Evolutionary conservation across 2,888 invertebrate species (phyloP).

Genomic region (Chymomyza fuscimana): DNA sequence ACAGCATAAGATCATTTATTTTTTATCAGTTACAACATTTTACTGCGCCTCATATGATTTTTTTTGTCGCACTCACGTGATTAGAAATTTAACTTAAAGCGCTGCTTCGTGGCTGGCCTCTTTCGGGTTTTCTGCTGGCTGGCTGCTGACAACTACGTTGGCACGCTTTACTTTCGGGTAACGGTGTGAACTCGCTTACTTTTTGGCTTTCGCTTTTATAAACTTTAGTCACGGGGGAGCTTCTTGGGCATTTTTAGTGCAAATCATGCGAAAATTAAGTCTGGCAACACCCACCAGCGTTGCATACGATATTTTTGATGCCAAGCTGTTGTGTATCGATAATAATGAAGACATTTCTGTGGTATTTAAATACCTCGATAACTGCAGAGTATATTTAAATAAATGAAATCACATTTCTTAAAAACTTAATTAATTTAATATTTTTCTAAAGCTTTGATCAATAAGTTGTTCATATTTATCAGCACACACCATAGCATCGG

Average conservation of each 20-base stretch:
- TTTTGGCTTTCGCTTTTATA: conserved; percentile 60
- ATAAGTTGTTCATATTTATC: conserved; percentile 91
- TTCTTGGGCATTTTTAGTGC: neutral
- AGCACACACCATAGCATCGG: conserved; percentile 97
- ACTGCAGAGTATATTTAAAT: neutral
- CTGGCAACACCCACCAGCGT: neutral
- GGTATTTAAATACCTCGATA: neutral
- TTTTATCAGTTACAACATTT: conserved; percentile 1
- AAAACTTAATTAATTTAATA: conserved; percentile 78
- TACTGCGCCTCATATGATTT: conserved; percentile 66
- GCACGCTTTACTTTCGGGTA: conserved; percentile 57
- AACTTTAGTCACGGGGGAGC: conserved; percentile 69
- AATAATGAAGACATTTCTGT: neutral
- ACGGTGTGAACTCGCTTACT: conserved; percentile 61
- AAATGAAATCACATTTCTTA: neutral
- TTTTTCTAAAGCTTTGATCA: conserved; percentile 90
- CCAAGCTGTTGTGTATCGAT: neutral
- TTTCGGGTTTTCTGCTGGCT: conserved; percentile 76
- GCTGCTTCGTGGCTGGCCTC: conserved; percentile 79
- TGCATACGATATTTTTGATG: neutral
- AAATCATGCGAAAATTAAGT: neutral
- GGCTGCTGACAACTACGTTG: conserved; percentile 58
- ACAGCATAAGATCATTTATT: conserved; percentile 80
- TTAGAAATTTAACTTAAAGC: conserved; percentile 89
- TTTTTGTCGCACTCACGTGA: conserved; percentile 86